Base-by-base conservation (phyloP, 2,113 vertebrate species). In the Hiodon alosoides region DNA sequence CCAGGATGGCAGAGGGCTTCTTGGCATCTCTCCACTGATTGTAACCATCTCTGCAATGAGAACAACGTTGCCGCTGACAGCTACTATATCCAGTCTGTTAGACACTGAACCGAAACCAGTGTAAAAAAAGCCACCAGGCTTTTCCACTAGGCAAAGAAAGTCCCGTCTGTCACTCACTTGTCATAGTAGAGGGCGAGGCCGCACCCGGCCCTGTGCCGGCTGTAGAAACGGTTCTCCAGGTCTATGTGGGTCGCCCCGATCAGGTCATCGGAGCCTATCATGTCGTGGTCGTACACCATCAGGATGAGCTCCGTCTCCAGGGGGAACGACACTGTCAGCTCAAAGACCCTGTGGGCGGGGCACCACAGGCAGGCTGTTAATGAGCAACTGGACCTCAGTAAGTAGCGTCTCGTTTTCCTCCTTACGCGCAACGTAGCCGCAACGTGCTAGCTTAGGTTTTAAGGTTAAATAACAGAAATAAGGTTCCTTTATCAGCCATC, bases 211-310 rank as follows among this genome's bases (percentile, higher is more conserved):
- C 94, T 86, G 83, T 98, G 93, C 14, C 90, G 91, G 86, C 95
- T 98, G 77, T 95, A 98, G 88, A 96, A 98, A 5, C 94, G 86
- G 81, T 98, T 98, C 87, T 98, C 96, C 85, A 98, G 54, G 80
- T 99, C 97, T 59, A 94, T 79, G 61, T 87, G 93, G 0, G 95
- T 97, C 82, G 96, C 95, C 0, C 95, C 95, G 1, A 96, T 97
- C 77, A 93, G 82, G 69, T 99, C 95, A 72, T 98, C 93, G 1
- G 93, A 88, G 47, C 96, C 95, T 52, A 99, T 85, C 0, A 97
- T 78, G 81, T 99, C 94, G 9, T 96, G 95, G 76, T 99, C 97
- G 53, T 93, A 93, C 67, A 99, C 78, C 2, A 75, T 87, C 79
- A 99, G 69, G 0, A 77, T 86, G 85, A 98, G 86, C 81, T 97